A percentile compares a stretch with the other conserved stretches of the same genome.
These are phyloP conservation scores for Masticophis lateralis DNA, from an alignment of 2,797 vertebrate genomes.

Conservation along the genomic window DNA sequence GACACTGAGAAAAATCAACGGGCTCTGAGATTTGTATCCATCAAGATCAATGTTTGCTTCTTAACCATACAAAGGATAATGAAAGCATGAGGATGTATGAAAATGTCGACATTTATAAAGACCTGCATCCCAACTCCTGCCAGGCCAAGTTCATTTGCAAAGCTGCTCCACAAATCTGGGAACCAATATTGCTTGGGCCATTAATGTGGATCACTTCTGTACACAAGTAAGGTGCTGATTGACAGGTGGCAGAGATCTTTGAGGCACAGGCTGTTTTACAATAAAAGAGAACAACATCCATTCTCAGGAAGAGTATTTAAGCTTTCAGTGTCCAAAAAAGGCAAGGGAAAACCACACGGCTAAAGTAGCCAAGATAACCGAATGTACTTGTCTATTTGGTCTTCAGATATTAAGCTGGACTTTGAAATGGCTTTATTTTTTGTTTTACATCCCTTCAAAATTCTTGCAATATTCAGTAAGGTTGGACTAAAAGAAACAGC, in stretches of 20 bases:
- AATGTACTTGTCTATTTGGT: neutral
- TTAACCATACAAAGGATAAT: neutral
- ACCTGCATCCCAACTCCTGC: neutral
- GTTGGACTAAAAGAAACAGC: neutral
- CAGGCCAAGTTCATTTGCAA: neutral
- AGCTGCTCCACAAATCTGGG: neutral
- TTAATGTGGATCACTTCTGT: neutral
- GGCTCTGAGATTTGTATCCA: neutral
- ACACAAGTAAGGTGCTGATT: neutral
- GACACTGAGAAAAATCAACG: neutral
- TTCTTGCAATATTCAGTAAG: neutral
- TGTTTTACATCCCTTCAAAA: neutral
- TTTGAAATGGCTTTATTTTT: neutral
- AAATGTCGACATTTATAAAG: neutral
- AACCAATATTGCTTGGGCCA: neutral
- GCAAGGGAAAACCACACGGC: neutral
- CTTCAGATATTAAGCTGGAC: neutral
- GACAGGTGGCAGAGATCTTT: neutral
- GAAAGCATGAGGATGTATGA: neutral
- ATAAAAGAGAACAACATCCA: neutral
- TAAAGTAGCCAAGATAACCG: neutral
- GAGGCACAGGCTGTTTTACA: neutral
- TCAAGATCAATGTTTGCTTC: neutral
- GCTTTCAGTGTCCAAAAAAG: neutral
- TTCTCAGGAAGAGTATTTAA: neutral